Conservation (phyloP, 2,888 invertebrate genomes). For the Aporophyla nigra region DNA sequence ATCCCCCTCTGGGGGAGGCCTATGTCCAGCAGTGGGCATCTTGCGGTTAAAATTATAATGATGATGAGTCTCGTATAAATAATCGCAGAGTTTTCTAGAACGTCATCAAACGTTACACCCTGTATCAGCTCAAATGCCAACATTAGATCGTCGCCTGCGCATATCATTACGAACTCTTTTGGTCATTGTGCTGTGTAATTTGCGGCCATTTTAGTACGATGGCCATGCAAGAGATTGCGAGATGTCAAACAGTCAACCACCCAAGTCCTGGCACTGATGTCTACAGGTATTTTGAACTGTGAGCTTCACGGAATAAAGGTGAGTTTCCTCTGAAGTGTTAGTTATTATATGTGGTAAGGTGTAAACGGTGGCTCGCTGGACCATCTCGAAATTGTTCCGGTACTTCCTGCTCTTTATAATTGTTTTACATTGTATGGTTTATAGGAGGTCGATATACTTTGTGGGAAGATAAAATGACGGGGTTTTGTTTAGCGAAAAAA, state of each 20-base stretch:
- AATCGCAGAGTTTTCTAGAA: slow-evolving; percentile 8
- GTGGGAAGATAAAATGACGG: slow-evolving; percentile 67
- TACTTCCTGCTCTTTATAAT: slow-evolving; percentile 78
- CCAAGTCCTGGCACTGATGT: slow-evolving; percentile 25
- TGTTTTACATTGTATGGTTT: slow-evolving; percentile 67
- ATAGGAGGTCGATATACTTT: slow-evolving; percentile 73
- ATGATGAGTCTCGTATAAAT: not conserved
- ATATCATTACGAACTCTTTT: slow-evolving; percentile 68
- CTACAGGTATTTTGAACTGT: slow-evolving; percentile 26
- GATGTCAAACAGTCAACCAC: slow-evolving; percentile 68
- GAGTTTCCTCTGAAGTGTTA: slow-evolving; percentile 33
- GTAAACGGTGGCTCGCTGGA: slow-evolving; percentile 77
- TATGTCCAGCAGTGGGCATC: too few species aligned
- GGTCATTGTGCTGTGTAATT: slow-evolving; percentile 73
- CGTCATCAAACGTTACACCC: slow-evolving; percentile 5
- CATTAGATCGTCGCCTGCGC: slow-evolving; percentile 61
- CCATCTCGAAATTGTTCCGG: slow-evolving; percentile 82
- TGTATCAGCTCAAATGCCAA: slow-evolving; percentile 54
- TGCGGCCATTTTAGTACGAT: slow-evolving; percentile 75
- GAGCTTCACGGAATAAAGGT: slow-evolving; percentile 35
- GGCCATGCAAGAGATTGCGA: slow-evolving; percentile 75
- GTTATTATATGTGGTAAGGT: slow-evolving; percentile 52
- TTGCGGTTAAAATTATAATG: too few species aligned
- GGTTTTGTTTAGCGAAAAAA: slow-evolving; percentile 61
- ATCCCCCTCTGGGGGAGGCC: too few species aligned